phyloP scores from a whole-genome alignment of 2,797 vertebrate species.

The Mormyrus proboscirostris region DNA sequence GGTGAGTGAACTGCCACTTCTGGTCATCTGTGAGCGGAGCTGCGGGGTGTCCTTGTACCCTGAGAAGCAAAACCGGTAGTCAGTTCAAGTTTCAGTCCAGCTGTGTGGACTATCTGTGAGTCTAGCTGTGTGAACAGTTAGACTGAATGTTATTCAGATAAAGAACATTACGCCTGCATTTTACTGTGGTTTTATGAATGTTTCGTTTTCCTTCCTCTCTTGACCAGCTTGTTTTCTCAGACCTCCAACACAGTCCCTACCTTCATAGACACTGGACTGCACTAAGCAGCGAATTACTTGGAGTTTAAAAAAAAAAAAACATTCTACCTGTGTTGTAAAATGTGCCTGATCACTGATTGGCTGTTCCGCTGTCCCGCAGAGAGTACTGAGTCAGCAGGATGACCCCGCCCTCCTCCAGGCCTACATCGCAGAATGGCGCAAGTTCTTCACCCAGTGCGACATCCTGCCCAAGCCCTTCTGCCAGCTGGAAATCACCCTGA shows the following conservation, averaged over 20 bases:
- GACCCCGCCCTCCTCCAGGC: slow-evolving; percentile 91
- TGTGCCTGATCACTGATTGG: not conserved
- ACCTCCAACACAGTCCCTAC: not conserved
- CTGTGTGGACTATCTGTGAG: not conserved
- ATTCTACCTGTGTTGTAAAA: not conserved
- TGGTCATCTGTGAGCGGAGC: not conserved
- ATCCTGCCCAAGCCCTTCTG: slow-evolving; percentile 95
- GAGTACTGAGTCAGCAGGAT: slow-evolving; percentile 93
- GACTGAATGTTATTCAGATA: not conserved
- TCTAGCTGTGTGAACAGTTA: not conserved
- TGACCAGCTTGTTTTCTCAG: not conserved
- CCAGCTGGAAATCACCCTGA: slow-evolving; percentile 85
- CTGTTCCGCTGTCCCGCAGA: slow-evolving; percentile 48
- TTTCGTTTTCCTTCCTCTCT: not conserved
- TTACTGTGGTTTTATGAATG: not conserved
- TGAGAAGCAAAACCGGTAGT: not conserved
- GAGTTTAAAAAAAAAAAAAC: not conserved
- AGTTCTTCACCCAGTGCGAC: slow-evolving; percentile 96
- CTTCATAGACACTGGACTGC: not conserved
- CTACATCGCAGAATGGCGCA: slow-evolving; percentile 94
- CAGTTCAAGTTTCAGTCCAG: not conserved
- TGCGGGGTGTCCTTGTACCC: not conserved
- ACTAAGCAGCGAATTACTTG: not conserved
- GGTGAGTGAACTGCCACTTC: slow-evolving; percentile 53
- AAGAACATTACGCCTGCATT: not conserved